Evolutionary conservation across 2,888 invertebrate species (phyloP), one percentile per base, ranked within the genome.

Genomic region (Himalopsyche japonica): DNA sequence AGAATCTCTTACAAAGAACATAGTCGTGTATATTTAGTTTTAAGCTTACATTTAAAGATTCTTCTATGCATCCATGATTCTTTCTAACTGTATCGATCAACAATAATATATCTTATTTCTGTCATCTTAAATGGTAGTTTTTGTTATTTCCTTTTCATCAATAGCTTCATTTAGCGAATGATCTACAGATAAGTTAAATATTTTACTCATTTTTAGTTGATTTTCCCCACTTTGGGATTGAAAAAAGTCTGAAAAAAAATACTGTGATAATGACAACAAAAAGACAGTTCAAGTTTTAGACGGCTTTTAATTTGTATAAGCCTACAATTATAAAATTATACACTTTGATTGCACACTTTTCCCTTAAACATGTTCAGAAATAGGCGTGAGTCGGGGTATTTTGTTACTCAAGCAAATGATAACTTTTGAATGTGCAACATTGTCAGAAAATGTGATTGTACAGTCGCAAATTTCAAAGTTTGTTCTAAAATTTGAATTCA

Each of bases 271-370:
- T 20, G 10, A 43, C n/a, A 81, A 81, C 81, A 81, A 84, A 49
- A 85, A 81, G 34, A 34, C 57, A 79, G 7, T 18, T 70, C 37
- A 49, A 79, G 70, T 83, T 84, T 84, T 79, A 83, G 78, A 84
- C 76, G 85, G 85, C 85, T 86, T 85, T 86, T 86, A 86, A 57
- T 84, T 86, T 86, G 83, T 86, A 84, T 76, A 82, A 86, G 85
- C 85, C 84, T 82, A 84, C 81, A 47, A 79, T 83, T 86, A 86
- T 48, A 86, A 85, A 86, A 86, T 82, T 84, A 86, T 85, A 86
- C 84, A 84, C 47, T 84, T 49, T 86, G 57, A 86, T 86, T 86
- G 86, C 86, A 86, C 85, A 85, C 79, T 49, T 86, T 84, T 83
- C 76, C 82, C 86, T 86, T 82, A 77, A 80, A 80, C 85, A 83